These are phyloP conservation scores for Cenopis cana DNA, from an alignment of 2,888 invertebrate genomes.

Conservation along the genomic window DNA sequence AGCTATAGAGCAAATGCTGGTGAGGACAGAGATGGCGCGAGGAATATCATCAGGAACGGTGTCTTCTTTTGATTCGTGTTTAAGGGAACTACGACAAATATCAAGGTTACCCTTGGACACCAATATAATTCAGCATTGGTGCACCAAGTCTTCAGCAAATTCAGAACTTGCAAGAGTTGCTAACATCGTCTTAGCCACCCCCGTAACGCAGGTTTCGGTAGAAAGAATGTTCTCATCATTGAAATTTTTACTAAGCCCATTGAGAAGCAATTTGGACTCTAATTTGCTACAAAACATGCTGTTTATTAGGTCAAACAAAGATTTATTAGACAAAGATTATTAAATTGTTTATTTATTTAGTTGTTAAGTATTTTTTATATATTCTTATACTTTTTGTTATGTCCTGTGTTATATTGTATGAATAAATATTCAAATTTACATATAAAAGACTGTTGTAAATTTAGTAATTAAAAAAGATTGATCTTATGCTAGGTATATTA, in stretches of 20 bases:
- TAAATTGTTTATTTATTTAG: no score
- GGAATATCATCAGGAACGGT: neutral
- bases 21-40: constrained; percentile 1
- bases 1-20: neutral
- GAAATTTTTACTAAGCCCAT: constrained; percentile 17
- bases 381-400: no score
- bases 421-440: no score
- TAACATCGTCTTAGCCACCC: neutral
- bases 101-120: constrained; percentile 15
- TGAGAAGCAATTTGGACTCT: constrained; percentile 10
- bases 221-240: constrained; percentile 19
- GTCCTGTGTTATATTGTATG: no score
- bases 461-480: no score
- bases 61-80: neutral
- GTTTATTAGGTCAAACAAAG: constrained; percentile 20
- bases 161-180: constrained; percentile 11
- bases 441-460: no score
- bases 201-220: constrained; percentile 11
- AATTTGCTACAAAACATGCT: constrained; percentile 18
- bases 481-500: no score
- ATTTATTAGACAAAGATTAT: neutral
- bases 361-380: no score
- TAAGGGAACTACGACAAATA: neutral
- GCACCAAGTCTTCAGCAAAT: neutral
- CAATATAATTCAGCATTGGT: constrained; percentile 20